Evolutionary conservation across 1,140 invertebrate genomes (phyloP).

Genomic region (Cydia pomonella): DNA sequence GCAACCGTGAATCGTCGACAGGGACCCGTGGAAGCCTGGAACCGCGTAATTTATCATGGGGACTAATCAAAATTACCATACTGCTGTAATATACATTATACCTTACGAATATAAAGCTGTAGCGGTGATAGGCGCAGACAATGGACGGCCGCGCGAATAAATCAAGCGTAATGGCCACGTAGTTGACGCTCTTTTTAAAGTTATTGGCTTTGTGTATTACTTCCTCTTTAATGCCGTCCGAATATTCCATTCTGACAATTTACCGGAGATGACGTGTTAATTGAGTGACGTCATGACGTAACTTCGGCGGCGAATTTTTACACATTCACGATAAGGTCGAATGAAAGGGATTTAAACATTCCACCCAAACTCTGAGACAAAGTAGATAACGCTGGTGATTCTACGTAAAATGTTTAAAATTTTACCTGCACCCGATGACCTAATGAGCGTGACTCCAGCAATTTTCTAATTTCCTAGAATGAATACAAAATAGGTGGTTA

Average conservation of each 20-base stretch:
- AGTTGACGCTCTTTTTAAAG: constrained; percentile 57
- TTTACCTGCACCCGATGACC: constrained; percentile 34
- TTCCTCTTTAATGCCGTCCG: constrained; percentile 40
- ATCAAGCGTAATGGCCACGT: constrained; percentile 58
- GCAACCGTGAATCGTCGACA: constrained; percentile 44
- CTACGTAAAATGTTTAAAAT: constrained; percentile 34
- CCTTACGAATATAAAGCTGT: constrained; percentile 44
- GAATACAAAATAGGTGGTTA: constrained; percentile 21
- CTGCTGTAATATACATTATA: constrained; percentile 53
- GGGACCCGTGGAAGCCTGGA: constrained; percentile 47
- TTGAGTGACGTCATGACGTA: constrained; percentile 32
- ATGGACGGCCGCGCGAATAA: constrained; percentile 61
- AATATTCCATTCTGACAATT: constrained; percentile 18
- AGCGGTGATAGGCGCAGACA: constrained; percentile 56
- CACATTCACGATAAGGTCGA: constrained; percentile 27
- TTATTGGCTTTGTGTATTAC: constrained; percentile 59
- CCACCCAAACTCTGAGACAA: constrained; percentile 1
- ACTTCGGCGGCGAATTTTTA: constrained; percentile 26
- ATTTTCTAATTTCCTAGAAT: constrained; percentile 29
- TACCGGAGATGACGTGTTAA: constrained; percentile 20
- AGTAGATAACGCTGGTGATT: constrained; percentile 5
- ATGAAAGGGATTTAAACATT: constrained; percentile 22
- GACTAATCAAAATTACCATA: constrained; percentile 56
- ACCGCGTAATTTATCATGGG: constrained; percentile 49
- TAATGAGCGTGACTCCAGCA: constrained; percentile 17